Evolutionary conservation across 2,888 invertebrate species (phyloP).

Genomic region (Standfussiana lucernea): DNA sequence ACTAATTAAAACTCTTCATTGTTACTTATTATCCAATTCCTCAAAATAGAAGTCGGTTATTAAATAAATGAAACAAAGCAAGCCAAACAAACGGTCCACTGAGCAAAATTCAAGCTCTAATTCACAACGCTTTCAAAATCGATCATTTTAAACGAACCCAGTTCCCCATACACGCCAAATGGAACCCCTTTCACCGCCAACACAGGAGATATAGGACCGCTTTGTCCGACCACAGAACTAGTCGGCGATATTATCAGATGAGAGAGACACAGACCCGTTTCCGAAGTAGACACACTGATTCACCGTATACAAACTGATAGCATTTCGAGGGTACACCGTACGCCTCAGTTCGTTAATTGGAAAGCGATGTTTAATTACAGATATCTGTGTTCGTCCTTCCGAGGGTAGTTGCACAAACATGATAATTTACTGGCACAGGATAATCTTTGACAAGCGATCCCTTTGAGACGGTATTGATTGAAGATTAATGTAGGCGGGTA

Average conservation of each 20-base stretch:
- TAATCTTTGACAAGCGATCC: slow-evolving; percentile 80
- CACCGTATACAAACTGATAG: slow-evolving; percentile 68
- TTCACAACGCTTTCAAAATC: slow-evolving; percentile 57
- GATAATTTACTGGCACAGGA: slow-evolving; percentile 76
- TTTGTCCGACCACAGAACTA: slow-evolving; percentile 67
- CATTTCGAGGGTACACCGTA: slow-evolving; percentile 59
- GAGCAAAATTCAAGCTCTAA: slow-evolving; percentile 42
- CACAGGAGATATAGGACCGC: slow-evolving; percentile 62
- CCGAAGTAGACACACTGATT: slow-evolving; percentile 61
- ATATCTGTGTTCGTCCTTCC: slow-evolving; percentile 60
- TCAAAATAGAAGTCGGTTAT: neutral
- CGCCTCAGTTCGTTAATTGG: slow-evolving; percentile 65
- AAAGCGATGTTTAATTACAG: slow-evolving; percentile 72
- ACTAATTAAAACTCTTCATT: neutral
- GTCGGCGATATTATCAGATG: slow-evolving; percentile 62
- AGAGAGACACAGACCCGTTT: slow-evolving; percentile 51
- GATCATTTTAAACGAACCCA: slow-evolving; percentile 62
- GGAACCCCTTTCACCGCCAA: slow-evolving; percentile 65
- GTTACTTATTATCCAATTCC: neutral
- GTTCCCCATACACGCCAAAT: slow-evolving; percentile 62
- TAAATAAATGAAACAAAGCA: slow-evolving; percentile 19
- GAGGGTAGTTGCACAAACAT: slow-evolving; percentile 73
- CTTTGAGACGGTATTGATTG: slow-evolving; percentile 78
- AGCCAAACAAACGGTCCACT: slow-evolving; percentile 5
- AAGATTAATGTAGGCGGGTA: slow-evolving; percentile 66